A percentile compares a stretch with the other conserved stretches of the same genome.
These are phyloP conservation scores for Teleogryllus occipitalis DNA, from an alignment of 1,140 invertebrate genomes.

Conservation along the genomic window DNA sequence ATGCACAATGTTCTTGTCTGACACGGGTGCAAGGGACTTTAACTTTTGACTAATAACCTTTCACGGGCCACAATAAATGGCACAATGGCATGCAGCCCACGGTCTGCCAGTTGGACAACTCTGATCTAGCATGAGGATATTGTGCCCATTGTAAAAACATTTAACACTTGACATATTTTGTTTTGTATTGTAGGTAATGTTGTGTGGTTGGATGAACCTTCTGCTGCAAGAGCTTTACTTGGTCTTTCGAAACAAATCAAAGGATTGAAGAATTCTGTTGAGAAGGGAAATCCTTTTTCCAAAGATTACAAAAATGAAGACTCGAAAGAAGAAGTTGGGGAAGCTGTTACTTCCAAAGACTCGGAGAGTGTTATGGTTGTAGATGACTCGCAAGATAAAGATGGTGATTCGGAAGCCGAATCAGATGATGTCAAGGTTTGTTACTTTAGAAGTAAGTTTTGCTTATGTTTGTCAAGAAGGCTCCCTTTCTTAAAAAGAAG, in stretches of 20 bases:
- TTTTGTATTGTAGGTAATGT: conserved; percentile 54
- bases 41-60: too few relatives aligned
- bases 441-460: neutral
- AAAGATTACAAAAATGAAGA: conserved; percentile 31
- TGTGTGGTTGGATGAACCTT: conserved; percentile 61
- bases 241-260: conserved; percentile 45
- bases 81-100: neutral
- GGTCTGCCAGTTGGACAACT: too few relatives aligned
- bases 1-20: too few relatives aligned
- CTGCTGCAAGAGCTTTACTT: conserved; percentile 59
- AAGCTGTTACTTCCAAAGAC: neutral
- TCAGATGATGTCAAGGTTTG: conserved; percentile 10
- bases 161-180: too few relatives aligned
- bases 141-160: too few relatives aligned
- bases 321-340: conserved; percentile 27
- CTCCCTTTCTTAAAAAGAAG: too few relatives aligned
- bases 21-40: too few relatives aligned
- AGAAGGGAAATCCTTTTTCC: conserved; percentile 31
- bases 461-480: too few relatives aligned
- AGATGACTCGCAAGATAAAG: conserved; percentile 15
- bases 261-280: conserved; percentile 33
- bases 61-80: too few relatives aligned
- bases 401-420: neutral
- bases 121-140: too few relatives aligned
- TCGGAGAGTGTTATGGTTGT: conserved; percentile 14